Percentiles rank a stretch among this genome's conserved stretches.
phyloP scores from a whole-genome alignment of 2,797 vertebrate species.

The Craterocephalus amniculus region DNA sequence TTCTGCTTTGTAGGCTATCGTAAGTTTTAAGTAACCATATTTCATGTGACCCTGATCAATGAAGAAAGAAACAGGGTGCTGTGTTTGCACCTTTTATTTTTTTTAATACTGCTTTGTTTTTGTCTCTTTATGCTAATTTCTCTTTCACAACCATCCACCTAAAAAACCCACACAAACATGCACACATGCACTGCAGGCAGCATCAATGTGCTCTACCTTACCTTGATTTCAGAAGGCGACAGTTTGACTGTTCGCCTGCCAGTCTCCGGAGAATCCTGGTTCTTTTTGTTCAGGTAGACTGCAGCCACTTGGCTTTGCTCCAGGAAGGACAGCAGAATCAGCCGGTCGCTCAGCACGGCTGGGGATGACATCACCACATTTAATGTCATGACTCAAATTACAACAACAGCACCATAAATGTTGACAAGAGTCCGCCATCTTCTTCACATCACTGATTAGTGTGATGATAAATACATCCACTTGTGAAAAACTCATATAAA shows the following conservation, averaged over 20 bases:
- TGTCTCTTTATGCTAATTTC: neutral
- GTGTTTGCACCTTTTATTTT: constrained; percentile 7
- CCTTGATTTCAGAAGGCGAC: constrained; percentile 92
- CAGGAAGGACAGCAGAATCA: constrained; percentile 93
- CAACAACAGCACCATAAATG: neutral
- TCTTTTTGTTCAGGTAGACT: constrained; percentile 89
- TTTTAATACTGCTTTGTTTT: neutral
- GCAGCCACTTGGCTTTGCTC: constrained; percentile 90
- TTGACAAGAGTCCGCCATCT: neutral
- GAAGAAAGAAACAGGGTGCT: constrained; percentile 2
- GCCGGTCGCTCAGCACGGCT: constrained; percentile 90
- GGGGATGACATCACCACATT: constrained; percentile 67
- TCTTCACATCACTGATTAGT: neutral
- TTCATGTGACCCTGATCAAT: neutral
- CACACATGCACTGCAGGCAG: constrained; percentile 8
- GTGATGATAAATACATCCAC: too few species aligned
- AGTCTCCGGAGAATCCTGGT: constrained; percentile 82
- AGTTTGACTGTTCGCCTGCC: constrained; percentile 90
- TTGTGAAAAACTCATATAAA: neutral
- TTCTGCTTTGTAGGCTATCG: neutral
- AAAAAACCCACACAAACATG: neutral
- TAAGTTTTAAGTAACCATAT: neutral
- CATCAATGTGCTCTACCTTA: constrained; percentile 61
- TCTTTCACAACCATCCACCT: neutral
- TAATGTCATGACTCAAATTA: constrained; percentile 15